A percentile compares a stretch with the other conserved stretches of the same genome.
These are phyloP conservation scores for Glossosoma conforme DNA, from an alignment of 1,140 invertebrate species.

Conservation along the genomic window DNA sequence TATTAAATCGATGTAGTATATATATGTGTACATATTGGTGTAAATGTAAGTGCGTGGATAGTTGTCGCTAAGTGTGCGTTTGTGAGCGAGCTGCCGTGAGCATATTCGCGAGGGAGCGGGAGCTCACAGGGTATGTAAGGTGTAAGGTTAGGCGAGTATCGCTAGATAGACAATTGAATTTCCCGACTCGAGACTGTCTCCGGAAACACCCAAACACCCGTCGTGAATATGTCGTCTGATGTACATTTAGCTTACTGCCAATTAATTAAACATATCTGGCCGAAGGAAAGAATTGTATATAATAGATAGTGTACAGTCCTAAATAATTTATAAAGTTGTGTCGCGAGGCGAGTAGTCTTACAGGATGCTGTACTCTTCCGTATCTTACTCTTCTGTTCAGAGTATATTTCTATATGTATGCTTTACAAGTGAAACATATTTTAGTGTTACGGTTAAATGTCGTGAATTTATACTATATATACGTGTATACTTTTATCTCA, in stretches of 20 bases:
- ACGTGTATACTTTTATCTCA: slow-evolving; percentile 35
- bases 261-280: slow-evolving; percentile 34
- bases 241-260: slow-evolving; percentile 34
- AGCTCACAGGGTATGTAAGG: slow-evolving; percentile 32
- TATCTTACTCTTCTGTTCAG: slow-evolving; percentile 27
- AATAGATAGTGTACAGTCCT: slow-evolving; percentile 55
- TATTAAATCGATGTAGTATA: slow-evolving; percentile 32
- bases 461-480: slow-evolving; percentile 54
- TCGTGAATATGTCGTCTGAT: slow-evolving; percentile 25
- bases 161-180: slow-evolving; percentile 33
- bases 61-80: slow-evolving; percentile 9
- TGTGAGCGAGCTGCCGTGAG: slow-evolving; percentile 6
- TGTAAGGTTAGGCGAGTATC: slow-evolving; percentile 29
- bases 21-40: slow-evolving; percentile 31
- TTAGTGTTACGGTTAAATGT: slow-evolving; percentile 36
- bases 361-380: slow-evolving; percentile 23
- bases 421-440: slow-evolving; percentile 31
- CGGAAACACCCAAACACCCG: slow-evolving; percentile 6
- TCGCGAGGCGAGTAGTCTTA: slow-evolving; percentile 38
- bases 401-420: slow-evolving; percentile 31
- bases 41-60: slow-evolving; percentile 29
- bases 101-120: slow-evolving; percentile 18
- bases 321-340: slow-evolving; percentile 52
- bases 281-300: slow-evolving; percentile 43
- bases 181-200: slow-evolving; percentile 20